Base-by-base conservation (phyloP, 2,113 vertebrate species). In the Anhinga anhinga region DNA sequence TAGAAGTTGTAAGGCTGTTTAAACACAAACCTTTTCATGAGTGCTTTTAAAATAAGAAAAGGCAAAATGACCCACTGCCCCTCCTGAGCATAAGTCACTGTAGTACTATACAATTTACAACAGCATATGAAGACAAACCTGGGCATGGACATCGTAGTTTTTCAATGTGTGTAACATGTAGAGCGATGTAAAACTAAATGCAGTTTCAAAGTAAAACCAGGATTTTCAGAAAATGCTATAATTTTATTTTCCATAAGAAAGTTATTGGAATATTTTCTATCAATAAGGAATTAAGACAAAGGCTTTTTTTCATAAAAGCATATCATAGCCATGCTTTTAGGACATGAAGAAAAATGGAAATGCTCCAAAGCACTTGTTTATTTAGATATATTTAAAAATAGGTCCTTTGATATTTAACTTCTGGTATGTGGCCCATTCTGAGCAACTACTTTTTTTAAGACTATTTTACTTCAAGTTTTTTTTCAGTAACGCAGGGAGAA, bases 371-470 rank as follows among this genome's bases (percentile, higher is more conserved):
- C 13, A 70, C 16, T 83, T 95, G 71, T 86, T 95, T 94, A 86
- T 94, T 94, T 96, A 82, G 34, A 90, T 86, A 77, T 5, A 62
- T 29, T 94, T 94, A 94, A 96, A 96, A 96, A 94, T 90, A 95
- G 79, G 34, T 85, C 74, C 73, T 94, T 95, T 91, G 87, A 96
- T 94, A 95, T 82, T 94, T 88, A 88, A 59, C 38, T 92, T 69
- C 45, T 83, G 90, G 69, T 69, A 90, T 3, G 4, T 9, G 6
- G 36, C 62, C 55, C 53, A 80, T 77, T 92, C 93, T 88, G 77
- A 72, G 53, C 34, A 88, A 72, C 29, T 65, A 52, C 59, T 55
- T 76, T 66, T 66, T 86, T 62, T 29, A 67, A 84, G 77, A 18
- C 13, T 93, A 61, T 72, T 94, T 95, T 72, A 83, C 42, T n/a